phyloP scores from a whole-genome alignment of 2,113 vertebrate species.

The Rhinoptilus africanus region DNA sequence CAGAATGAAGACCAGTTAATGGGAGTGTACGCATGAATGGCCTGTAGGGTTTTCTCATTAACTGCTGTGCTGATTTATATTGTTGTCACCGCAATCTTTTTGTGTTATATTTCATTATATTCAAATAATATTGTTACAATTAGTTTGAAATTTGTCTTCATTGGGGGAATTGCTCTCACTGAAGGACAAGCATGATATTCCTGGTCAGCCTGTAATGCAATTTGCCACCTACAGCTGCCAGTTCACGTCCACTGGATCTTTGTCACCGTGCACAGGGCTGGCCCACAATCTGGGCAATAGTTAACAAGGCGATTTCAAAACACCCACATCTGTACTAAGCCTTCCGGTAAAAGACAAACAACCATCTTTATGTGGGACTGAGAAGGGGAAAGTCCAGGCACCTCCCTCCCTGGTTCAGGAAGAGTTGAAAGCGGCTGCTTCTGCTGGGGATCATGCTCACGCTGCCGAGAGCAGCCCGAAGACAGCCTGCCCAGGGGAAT shows the following conservation, averaged over 20 bases:
- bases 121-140: not conserved
- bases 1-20: not conserved
- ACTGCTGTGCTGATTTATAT: not conserved
- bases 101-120: not conserved
- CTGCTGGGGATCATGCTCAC: not conserved
- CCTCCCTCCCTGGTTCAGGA: not conserved
- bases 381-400: not conserved
- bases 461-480: not conserved
- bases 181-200: not conserved
- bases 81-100: not conserved
- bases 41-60: not conserved
- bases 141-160: constrained; percentile 1
- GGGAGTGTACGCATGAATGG: not conserved
- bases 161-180: not conserved
- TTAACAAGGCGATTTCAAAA: not conserved
- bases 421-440: not conserved
- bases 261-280: not conserved
- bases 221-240: not conserved
- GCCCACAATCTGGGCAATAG: not conserved
- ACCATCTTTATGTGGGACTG: not conserved
- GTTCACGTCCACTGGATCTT: not conserved
- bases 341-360: not conserved
- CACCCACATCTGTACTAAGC: not conserved
- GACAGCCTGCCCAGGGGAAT: rapidly evolving
- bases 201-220: not conserved